Evolutionary conservation across 2,888 invertebrate species (phyloP).

Genomic region (Brenthis ino): DNA sequence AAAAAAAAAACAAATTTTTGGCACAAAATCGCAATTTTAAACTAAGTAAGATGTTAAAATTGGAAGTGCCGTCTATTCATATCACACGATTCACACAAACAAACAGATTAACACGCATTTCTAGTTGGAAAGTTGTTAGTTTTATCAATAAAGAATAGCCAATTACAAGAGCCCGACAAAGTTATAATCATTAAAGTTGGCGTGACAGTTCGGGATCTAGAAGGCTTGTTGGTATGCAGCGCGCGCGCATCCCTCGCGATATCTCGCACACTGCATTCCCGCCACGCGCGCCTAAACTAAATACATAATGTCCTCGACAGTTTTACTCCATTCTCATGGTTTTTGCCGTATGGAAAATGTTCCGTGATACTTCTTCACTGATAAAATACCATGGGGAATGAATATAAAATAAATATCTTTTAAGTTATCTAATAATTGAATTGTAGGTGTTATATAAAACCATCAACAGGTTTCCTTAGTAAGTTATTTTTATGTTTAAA

Average conservation of each 20-base stretch:
- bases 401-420: conserved; percentile 17
- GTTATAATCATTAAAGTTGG: conserved; percentile 29
- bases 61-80: too few species aligned
- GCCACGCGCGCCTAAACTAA: conserved; percentile 54
- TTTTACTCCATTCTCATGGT: conserved; percentile 42
- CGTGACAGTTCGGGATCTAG: conserved; percentile 38
- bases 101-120: neutral
- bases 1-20: neutral
- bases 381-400: conserved; percentile 27
- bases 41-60: neutral
- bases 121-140: conserved; percentile 7
- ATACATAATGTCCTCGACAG: conserved; percentile 68
- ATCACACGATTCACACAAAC: too few species aligned
- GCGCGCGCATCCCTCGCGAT: conserved; percentile 47
- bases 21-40: neutral
- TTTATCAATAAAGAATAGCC: conserved; percentile 20
- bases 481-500: conserved; percentile 9
- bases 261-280: conserved; percentile 60
- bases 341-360: conserved; percentile 35
- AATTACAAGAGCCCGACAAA: conserved; percentile 22
- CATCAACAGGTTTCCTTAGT: conserved; percentile 14
- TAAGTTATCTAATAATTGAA: neutral
- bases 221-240: conserved; percentile 40
- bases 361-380: conserved; percentile 32
- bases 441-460: neutral